Evolutionary conservation across 2,888 invertebrate species (phyloP).

Genomic region (Sminthurides aquaticus): DNA sequence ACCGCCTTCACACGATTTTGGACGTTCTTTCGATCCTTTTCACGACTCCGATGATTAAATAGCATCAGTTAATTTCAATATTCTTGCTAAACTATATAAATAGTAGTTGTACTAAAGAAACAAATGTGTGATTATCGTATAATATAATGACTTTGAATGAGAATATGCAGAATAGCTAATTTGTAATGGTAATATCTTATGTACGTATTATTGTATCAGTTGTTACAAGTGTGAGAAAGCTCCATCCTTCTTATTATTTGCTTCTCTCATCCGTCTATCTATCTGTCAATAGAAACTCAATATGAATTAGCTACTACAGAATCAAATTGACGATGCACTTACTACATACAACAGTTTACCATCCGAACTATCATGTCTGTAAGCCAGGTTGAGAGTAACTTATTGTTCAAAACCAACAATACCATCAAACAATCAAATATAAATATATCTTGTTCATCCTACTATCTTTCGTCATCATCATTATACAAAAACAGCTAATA

Average conservation of each 20-base stretch:
- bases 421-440: constrained; percentile 3
- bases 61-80: constrained; percentile 16
- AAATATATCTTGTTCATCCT: constrained; percentile 2
- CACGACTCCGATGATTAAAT: constrained; percentile 40
- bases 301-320: constrained; percentile 1
- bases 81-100: constrained; percentile 14
- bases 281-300: neutral
- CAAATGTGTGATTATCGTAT: constrained; percentile 10
- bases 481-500: no score
- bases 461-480: neutral
- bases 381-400: neutral
- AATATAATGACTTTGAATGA: constrained; percentile 17
- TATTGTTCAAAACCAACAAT: neutral
- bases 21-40: constrained; percentile 39
- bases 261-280: constrained; percentile 4
- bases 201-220: constrained; percentile 9
- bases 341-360: neutral
- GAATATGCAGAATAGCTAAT: constrained; percentile 23
- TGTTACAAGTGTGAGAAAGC: constrained; percentile 5
- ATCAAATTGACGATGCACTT: neutral
- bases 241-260: neutral
- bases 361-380: neutral
- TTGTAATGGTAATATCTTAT: constrained; percentile 18
- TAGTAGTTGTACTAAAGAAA: constrained; percentile 8
- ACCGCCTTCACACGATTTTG: constrained; percentile 35